Base-by-base conservation (phyloP, 2,888 invertebrate species). In the Metallyticus violacea region DNA sequence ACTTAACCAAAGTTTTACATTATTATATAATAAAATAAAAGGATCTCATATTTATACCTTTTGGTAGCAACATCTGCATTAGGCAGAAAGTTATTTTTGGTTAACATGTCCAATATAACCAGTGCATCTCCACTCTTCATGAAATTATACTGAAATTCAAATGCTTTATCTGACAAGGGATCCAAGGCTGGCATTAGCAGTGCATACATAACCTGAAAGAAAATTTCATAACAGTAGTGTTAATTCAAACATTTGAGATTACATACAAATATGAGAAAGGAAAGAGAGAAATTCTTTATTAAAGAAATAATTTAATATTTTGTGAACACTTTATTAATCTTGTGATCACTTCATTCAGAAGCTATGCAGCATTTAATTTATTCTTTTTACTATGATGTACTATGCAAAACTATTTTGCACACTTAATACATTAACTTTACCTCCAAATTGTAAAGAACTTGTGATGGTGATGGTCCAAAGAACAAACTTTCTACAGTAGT, bases 131-230 rank as follows among this genome's bases (percentile, higher is more conserved):
- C 94, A 88, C 94, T 94, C 88, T 93, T 93, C 89, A 96, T 93
- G 90, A 96, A 95, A 90, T 94, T 94, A 90, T 93, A 94, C 91
- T 95, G 95, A 91, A 96, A 95, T 89, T 95, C 94, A 91, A 94
- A 94, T 5, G 95, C 94, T 91, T 96, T 95, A 79, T 97, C 97
- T 1, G 97, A 94, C 89, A 95, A 93, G 1, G 97, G 95, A 90
- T 97, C 97, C 7, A 95, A 92, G 7, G 98, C 97, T 22, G 99
- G 99, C 96, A 99, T 97, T 88, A 99, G 93, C 91, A 98, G 94
- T 88, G 97, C 96, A 92, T 99, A 98, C 88, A 98, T 93, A 83
- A 98, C 95, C 95, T 95, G 90, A 26, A 92, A 91, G 86, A 87
- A 87, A 83, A 87, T 77, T 85, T 88, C 62, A 82, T 26, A n/a